Evolutionary conservation across 2,113 vertebrate genomes (phyloP), one percentile per base, ranked within the genome.

Genomic region (Spea bombifrons): DNA sequence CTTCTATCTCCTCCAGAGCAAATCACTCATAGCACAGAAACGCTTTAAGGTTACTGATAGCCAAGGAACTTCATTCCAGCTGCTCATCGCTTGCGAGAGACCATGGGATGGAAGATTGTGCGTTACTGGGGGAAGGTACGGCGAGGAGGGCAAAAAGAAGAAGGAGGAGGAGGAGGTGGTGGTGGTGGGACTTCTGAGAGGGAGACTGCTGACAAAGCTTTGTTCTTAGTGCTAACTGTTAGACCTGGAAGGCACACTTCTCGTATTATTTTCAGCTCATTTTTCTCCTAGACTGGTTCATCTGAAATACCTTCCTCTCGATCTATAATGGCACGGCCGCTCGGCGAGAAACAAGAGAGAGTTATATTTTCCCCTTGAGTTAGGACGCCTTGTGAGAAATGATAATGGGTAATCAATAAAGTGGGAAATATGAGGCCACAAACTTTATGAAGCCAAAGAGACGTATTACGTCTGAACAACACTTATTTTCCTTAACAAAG

Each of bases 341-440:
- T 94, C 93, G 91, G 94, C 89, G 88, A 93, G 94, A 96, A 95
- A 94, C 71, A 64, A 91, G 92, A 95, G 94, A 96, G 94, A 95
- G 95, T 97, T 97, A 96, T 98, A 97, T 98, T 97, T 98, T 98
- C 96, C 96, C 96, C 96, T 96, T 96, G 97, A 99, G 96, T 99
- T 98, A 97, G 97, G 96, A 99, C 96, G 96, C 95, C 95, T 97
- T 95, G 90, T 99, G 97, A 99, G 97, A 98, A 99, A 99, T 98
- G 97, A 99, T 99, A 99, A 99, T 99, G 97, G 97, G 94, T 97
- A 99, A 99, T 99, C 97, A 96, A 99, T 99, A 99, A 95, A 96
- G 95, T 92, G 92, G 95, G 95, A 98, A 98, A 99, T 99, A 99
- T 98, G 96, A 99, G 96, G 96, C 96, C 93, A 96, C 97, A 98